Evolutionary conservation across 2,888 invertebrate genomes (phyloP), one percentile per base, ranked within the genome.

Genomic region (Catocala sponsa): DNA sequence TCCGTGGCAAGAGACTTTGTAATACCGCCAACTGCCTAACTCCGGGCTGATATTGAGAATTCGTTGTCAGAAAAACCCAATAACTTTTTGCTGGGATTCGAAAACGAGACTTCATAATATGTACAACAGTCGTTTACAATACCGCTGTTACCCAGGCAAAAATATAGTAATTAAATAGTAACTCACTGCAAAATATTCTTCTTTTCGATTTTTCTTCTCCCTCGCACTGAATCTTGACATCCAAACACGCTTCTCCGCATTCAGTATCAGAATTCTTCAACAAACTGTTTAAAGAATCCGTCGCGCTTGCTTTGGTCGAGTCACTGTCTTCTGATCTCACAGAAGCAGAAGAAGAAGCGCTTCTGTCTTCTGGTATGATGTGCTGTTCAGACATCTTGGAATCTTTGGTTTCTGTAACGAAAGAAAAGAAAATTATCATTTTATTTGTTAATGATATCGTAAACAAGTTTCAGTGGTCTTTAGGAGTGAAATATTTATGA

Each of bases 141-240:
- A 25, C 4, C 25, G 2, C 15, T 15, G 15, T 15, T 15, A 25
- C 0, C 25, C 2, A 25, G 25, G 25, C 4, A 25, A 25, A 25
- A 25, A 25, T 25, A 25, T 25, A 25, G 4, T 2, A 35, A 13
- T 12, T 10, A 33, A 15, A n/a, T 13, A 9, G 38, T 2, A 42
- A 86, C 88, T 86, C 72, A 88, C 88, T 87, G 72, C 87, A 87
- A 58, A 77, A 87, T 33, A 72, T 55, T 1, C 76, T 74, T 43
- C 63, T 74, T 9, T 64, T 70, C 41, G 63, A 67, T 7, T 67
- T 80, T 54, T 60, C 70, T 11, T 72, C 59, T 7, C 78, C 76
- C 5, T 81, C 78, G 33, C 80, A 80, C 6, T 78, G 47, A 0
- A 74, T 64, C 4, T 81, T 57, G 0, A 81, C 76, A 5, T 81